Conservation (phyloP, 64 coral and sea anemone genomes). For the Dendronephthya gigantea region DNA sequence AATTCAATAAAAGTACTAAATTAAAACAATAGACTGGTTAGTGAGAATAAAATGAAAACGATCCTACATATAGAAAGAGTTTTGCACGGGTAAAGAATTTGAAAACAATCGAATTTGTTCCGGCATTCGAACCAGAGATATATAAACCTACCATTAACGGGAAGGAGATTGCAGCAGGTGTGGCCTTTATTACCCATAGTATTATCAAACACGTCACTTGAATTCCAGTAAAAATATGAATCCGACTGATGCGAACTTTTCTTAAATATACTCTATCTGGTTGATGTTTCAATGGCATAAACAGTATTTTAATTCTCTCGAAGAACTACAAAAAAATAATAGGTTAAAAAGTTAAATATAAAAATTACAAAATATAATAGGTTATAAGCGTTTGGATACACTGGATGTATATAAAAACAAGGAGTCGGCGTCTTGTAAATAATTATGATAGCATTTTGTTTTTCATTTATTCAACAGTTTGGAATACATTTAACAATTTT, state of each 20-base stretch:
- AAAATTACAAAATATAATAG: too few relatives aligned
- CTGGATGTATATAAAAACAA: background rate
- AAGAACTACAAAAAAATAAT: constrained; percentile 50
- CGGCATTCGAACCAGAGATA: background rate
- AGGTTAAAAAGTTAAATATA: too few relatives aligned
- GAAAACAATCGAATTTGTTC: background rate
- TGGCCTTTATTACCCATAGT: constrained; percentile 79
- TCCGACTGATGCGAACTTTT: constrained; percentile 57
- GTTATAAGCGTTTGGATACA: too few relatives aligned
- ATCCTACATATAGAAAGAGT: too few relatives aligned
- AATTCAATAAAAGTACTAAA: too few relatives aligned
- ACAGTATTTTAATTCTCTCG: constrained; percentile 79
- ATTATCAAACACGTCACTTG: constrained; percentile 58
- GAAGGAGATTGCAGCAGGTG: constrained; percentile 67
- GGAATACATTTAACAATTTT: too few relatives aligned
- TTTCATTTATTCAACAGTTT: too few relatives aligned
- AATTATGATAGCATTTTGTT: too few relatives aligned
- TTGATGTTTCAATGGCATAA: constrained; percentile 97
- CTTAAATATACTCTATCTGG: constrained; percentile 77
- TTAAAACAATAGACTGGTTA: too few relatives aligned
- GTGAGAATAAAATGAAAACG: too few relatives aligned
- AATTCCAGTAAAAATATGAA: constrained; percentile 73
- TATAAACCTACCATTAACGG: constrained; percentile 69
- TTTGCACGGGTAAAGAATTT: too few relatives aligned
- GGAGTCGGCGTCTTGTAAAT: too few relatives aligned